Base-by-base conservation (phyloP, 2,888 invertebrate species). In the Onchidella celtica region DNA sequence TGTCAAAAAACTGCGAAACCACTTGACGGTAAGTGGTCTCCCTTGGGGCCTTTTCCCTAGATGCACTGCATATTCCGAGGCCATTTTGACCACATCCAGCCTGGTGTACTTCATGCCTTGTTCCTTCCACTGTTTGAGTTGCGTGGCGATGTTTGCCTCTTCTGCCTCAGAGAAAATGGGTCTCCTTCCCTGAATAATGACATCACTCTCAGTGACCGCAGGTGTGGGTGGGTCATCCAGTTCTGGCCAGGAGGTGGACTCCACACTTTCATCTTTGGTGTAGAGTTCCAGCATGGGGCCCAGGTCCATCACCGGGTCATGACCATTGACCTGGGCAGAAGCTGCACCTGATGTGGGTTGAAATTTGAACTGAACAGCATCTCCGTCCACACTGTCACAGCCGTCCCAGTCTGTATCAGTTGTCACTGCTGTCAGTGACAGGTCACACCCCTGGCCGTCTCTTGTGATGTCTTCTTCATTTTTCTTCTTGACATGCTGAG, bases 401-500 rank as follows among this genome's bases (percentile, higher is more conserved):
- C 65, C 76, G 11, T 81, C 75, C 81, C 76, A 76, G 6, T 81
- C 81, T 40, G 24, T 36, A n/a, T 63, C 57, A 47, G 65, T 29
- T 27, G 32, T 40, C 27, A n/a, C 27, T 6, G 75, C 14, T 47
- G 47, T 24, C 14, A 21, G 36, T 24, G 1, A 21, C 14, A 38
- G 3, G 61, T 75, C 65, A 17, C n/a, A 40, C 47, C 29, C 40
- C 9, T 29, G 9, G 6, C 29, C 17, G 27, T 40, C 47, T 21
- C n/a, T 14, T 47, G 61, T 21, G 32, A 63, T 40, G 17, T 70
- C 68, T 40, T 70, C 70, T 47, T 70, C 81, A 61, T 70, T 76
- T 81, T 81, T 81, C 76, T 76, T 81, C 55, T 75, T 76, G n/a
- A 81, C 76, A 70, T 81, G 81, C 24, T 81, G 81, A 55, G 81